A percentile compares a stretch with the other conserved stretches of the same genome.
Conservation (phyloP, 2,113 vertebrate genomes). For the Aramus guarauna region DNA sequence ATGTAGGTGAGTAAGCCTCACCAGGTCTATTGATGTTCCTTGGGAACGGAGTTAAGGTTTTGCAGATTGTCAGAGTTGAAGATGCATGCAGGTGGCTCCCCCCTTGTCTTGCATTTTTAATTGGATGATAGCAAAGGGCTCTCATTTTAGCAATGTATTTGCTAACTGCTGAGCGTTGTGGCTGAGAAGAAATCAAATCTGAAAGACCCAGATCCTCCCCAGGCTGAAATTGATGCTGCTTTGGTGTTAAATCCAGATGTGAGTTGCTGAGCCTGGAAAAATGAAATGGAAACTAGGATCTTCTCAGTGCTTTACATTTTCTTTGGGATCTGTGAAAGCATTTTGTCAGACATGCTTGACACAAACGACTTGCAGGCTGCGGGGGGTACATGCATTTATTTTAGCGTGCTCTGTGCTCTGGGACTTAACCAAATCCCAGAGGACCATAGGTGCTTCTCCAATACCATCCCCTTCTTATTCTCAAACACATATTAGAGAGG, state of each 20-base stretch:
- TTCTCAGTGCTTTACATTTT: not conserved
- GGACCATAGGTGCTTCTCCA: not conserved
- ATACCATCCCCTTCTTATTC: not conserved
- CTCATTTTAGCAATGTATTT: not conserved
- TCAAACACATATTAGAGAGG: not conserved
- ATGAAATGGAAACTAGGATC: not conserved
- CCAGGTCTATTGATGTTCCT: not conserved
- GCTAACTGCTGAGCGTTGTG: not conserved
- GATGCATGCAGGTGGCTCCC: not conserved
- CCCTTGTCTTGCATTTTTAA: not conserved
- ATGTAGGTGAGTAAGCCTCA: not conserved
- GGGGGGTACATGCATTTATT: fast-evolving
- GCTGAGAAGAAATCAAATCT: not conserved
- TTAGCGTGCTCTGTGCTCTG: not conserved
- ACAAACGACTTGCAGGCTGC: not conserved
- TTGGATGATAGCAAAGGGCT: not conserved
- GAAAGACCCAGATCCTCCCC: not conserved
- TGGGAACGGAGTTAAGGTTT: not conserved
- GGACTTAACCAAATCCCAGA: not conserved
- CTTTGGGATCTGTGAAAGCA: not conserved
- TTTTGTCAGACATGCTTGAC: not conserved
- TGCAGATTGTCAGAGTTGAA: not conserved
- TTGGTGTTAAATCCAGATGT: not conserved
- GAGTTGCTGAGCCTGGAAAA: not conserved
- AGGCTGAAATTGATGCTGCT: not conserved